phyloP scores from a whole-genome alignment of 2,113 vertebrate species.

The Corythaixoides concolor region DNA sequence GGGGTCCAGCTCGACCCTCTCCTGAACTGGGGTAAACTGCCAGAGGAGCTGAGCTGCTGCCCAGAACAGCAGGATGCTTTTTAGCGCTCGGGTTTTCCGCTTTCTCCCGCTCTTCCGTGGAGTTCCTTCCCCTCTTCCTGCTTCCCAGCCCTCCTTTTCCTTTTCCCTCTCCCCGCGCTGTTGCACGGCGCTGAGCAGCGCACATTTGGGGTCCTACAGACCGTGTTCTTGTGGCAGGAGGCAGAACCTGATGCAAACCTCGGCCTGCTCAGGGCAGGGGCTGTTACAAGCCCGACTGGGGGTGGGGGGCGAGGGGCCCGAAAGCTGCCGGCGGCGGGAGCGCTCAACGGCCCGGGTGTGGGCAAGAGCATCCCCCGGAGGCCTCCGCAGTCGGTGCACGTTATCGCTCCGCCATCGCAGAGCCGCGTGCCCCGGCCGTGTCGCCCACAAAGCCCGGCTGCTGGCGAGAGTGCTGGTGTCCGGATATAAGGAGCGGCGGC shows the following conservation, averaged over 20 bases:
- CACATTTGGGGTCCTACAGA: background rate
- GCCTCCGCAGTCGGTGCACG: slow-evolving; percentile 4
- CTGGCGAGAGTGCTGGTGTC: accelerated
- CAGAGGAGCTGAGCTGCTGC: background rate
- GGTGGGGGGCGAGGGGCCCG: background rate
- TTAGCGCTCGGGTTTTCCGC: accelerated
- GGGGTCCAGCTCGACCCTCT: background rate
- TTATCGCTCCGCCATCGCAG: background rate
- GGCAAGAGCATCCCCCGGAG: slow-evolving; percentile 64
- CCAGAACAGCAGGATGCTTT: background rate
- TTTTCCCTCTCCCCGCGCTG: background rate
- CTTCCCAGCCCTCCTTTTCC: background rate
- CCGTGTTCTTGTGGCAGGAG: background rate
- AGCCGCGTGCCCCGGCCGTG: background rate
- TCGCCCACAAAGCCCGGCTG: background rate
- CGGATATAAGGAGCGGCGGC: accelerated
- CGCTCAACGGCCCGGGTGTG: background rate
- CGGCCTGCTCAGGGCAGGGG: background rate
- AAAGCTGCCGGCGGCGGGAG: background rate
- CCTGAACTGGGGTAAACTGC: background rate
- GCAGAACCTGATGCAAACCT: background rate
- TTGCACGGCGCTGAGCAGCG: background rate
- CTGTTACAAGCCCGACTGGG: background rate
- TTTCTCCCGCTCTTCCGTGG: background rate
- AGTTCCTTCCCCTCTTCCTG: background rate